These are phyloP conservation scores for Antitype chi DNA, from an alignment of 2,888 invertebrate species.

Conservation along the genomic window DNA sequence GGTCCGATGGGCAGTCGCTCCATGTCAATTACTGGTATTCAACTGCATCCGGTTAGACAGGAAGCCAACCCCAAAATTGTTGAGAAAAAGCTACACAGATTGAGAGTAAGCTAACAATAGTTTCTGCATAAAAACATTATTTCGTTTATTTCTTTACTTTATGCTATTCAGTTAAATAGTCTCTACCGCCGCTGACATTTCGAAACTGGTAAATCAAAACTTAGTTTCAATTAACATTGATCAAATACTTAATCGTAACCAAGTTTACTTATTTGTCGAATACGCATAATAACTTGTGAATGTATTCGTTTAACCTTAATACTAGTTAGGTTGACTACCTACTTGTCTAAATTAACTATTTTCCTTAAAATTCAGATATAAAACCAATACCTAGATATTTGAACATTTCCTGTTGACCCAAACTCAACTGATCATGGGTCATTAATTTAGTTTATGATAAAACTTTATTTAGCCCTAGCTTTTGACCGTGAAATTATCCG, in stretches of 20 bases:
- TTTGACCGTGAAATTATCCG: too few relatives aligned
- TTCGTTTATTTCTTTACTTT: background rate
- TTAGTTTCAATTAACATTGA: background rate
- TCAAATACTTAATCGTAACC: background rate
- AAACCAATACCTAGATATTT: conserved; percentile 32
- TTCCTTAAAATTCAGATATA: conserved; percentile 33
- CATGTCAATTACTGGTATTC: too few relatives aligned
- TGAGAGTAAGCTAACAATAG: background rate
- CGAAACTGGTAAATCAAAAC: background rate
- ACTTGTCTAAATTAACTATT: conserved; percentile 21
- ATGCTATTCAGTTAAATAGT: background rate
- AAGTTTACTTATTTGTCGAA: background rate
- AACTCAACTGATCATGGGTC: conserved; percentile 21
- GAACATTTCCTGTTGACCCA: conserved; percentile 39
- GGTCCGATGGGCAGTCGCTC: too few relatives aligned
- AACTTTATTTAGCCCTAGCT: conserved; percentile 2
- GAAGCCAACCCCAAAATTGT: too few relatives aligned
- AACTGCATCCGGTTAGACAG: too few relatives aligned
- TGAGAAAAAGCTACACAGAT: too few relatives aligned
- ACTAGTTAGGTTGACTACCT: conserved; percentile 6
- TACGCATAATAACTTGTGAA: background rate
- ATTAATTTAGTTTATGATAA: conserved; percentile 12
- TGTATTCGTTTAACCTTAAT: conserved; percentile 10
- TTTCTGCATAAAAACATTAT: background rate
- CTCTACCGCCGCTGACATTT: background rate